Evolutionary conservation across 2,888 invertebrate genomes (phyloP).

Genomic region (Epsilonema sp.): DNA sequence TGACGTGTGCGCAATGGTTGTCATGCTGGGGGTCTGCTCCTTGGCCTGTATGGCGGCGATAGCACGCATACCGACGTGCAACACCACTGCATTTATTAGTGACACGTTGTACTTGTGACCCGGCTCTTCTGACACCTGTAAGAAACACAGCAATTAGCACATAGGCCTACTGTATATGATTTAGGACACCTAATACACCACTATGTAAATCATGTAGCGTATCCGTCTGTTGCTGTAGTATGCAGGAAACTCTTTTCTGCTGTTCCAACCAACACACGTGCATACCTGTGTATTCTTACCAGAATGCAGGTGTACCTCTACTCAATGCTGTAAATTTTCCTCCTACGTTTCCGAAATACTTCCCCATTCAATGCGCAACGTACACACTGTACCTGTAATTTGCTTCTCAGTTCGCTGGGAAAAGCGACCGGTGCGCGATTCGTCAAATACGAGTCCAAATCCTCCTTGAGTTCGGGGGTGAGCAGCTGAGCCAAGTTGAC

Average conservation of each 20-base stretch:
- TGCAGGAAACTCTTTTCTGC: not conserved
- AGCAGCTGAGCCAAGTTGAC: constrained; percentile 20
- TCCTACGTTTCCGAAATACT: no score
- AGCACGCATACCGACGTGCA: constrained; percentile 92
- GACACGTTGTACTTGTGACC: constrained; percentile 84
- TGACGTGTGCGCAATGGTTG: constrained; percentile 91
- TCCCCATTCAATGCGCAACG: no score
- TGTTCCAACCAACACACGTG: not conserved
- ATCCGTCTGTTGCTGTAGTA: not conserved
- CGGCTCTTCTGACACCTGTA: no score
- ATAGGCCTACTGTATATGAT: no score
- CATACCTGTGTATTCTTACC: no score
- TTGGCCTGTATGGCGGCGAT: constrained; percentile 73
- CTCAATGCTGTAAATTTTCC: no score
- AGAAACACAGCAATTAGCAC: constrained; percentile 42
- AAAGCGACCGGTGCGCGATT: constrained; percentile 37
- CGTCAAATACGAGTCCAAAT: constrained; percentile 85
- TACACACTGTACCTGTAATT: constrained; percentile 26
- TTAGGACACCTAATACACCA: no score
- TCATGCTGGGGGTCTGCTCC: constrained; percentile 76
- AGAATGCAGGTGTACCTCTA: no score
- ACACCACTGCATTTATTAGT: constrained; percentile 83
- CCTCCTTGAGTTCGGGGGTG: constrained; percentile 33
- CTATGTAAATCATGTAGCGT: no score
- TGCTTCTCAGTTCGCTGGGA: constrained; percentile 33